A percentile compares a stretch with the other conserved stretches of the same genome.
Evolutionary conservation across 2,113 vertebrate genomes (phyloP).

Genomic region (Phaetusa simplex): DNA sequence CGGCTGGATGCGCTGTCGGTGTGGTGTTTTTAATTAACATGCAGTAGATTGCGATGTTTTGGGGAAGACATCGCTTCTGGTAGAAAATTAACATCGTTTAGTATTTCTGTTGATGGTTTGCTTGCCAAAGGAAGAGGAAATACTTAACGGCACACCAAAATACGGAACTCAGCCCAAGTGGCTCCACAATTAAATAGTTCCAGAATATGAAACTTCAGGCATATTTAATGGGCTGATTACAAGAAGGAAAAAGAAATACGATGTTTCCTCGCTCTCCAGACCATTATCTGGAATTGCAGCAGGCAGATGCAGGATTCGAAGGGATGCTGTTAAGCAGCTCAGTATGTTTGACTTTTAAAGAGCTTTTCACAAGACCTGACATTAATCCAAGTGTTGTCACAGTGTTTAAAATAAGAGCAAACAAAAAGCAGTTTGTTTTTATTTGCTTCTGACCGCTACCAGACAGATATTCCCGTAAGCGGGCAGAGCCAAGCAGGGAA

Average conservation of each 20-base stretch:
- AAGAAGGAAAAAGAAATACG: background rate
- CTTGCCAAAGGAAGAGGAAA: conserved; percentile 27
- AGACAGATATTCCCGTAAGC: background rate
- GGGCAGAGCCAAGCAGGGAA: background rate
- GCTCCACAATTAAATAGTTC: background rate
- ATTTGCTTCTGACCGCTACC: conserved; percentile 8
- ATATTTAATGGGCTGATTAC: background rate
- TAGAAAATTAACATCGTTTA: conserved; percentile 21
- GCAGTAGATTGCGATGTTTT: background rate
- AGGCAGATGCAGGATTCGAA: conserved; percentile 32
- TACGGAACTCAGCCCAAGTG: background rate
- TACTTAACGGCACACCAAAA: background rate
- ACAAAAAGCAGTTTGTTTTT: conserved; percentile 19
- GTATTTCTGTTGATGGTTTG: background rate
- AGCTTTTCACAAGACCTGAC: conserved; percentile 33
- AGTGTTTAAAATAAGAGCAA: background rate
- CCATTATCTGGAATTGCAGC: conserved; percentile 10
- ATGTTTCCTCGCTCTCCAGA: background rate
- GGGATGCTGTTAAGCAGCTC: conserved; percentile 32
- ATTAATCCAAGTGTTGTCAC: conserved; percentile 29
- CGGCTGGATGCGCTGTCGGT: background rate
- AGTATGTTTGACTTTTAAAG: conserved; percentile 22
- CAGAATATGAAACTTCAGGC: background rate
- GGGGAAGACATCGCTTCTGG: background rate
- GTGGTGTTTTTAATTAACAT: conserved; percentile 9